These are phyloP conservation scores for Lasioglossum albipes DNA, from an alignment of 1,140 invertebrate genomes.

Conservation along the genomic window DNA sequence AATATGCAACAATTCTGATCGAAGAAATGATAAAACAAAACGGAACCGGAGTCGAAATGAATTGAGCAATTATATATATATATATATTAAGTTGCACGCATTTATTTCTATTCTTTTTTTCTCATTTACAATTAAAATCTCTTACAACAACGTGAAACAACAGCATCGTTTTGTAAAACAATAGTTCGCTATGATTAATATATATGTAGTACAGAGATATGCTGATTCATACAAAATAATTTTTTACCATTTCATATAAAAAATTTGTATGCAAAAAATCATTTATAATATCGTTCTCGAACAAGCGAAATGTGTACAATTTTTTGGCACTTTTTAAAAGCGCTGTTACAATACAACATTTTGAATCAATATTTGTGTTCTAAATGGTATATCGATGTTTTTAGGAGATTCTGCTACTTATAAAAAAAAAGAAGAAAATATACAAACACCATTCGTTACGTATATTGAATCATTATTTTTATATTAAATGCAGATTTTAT, in stretches of 20 bases:
- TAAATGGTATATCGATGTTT: neutral
- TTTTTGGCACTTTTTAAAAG: slow-evolving; percentile 19
- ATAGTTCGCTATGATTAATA: slow-evolving; percentile 28
- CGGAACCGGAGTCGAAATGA: slow-evolving; percentile 5
- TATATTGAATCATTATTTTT: neutral
- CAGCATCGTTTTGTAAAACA: slow-evolving; percentile 41
- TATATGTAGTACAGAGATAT: slow-evolving; percentile 36
- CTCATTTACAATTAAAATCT: slow-evolving; percentile 42
- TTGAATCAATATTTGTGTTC: neutral
- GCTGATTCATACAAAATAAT: slow-evolving; percentile 41
- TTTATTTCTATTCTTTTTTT: slow-evolving; percentile 48
- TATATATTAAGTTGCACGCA: slow-evolving; percentile 46
- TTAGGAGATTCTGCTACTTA: neutral
- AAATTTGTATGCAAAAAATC: slow-evolving; percentile 22
- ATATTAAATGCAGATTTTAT: slow-evolving; percentile 28
- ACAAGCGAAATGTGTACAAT: slow-evolving; percentile 15
- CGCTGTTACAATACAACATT: neutral
- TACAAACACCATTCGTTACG: neutral
- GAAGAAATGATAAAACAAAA: neutral
- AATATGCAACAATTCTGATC: slow-evolving; percentile 13
- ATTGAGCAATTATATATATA: slow-evolving; percentile 33
- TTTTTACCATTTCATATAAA: slow-evolving; percentile 40
- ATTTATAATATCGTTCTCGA: slow-evolving; percentile 19
- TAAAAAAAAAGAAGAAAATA: neutral
- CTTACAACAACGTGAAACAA: slow-evolving; percentile 38